Evolutionary conservation across 2,888 invertebrate genomes (phyloP).

Genomic region (Pediacus dermestoides): DNA sequence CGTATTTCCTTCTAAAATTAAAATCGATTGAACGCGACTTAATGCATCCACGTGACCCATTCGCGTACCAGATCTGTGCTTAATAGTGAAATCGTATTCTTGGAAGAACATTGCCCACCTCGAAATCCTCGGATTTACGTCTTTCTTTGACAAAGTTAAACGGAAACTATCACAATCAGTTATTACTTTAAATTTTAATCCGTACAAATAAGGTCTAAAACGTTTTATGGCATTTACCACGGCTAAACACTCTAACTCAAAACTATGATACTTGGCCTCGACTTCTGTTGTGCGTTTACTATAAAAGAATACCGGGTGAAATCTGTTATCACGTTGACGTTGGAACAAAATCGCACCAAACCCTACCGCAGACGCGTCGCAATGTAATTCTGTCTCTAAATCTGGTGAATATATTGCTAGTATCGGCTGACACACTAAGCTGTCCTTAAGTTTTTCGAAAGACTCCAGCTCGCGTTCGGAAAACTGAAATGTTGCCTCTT

Average conservation of each 20-base stretch:
- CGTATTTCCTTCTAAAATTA: constrained; percentile 16
- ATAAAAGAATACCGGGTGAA: constrained; percentile 28
- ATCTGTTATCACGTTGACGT: constrained; percentile 19
- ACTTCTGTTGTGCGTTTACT: constrained; percentile 9
- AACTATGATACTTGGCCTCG: constrained; percentile 26
- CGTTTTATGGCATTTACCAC: constrained; percentile 14
- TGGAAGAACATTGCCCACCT: constrained; percentile 19
- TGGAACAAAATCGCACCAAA: constrained; percentile 29
- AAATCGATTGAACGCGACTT: constrained; percentile 13
- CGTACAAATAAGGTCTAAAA: constrained; percentile 13
- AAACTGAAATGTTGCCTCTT: constrained; percentile 26
- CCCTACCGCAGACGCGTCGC: constrained; percentile 32
- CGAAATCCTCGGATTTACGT: constrained; percentile 13
- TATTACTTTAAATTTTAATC: constrained; percentile 12
- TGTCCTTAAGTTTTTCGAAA: constrained; percentile 26
- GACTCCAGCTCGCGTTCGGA: constrained; percentile 20
- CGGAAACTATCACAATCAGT: constrained; percentile 16
- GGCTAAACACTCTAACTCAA: constrained; percentile 12
- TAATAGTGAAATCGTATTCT: constrained; percentile 18
- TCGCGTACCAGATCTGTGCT: constrained; percentile 12
- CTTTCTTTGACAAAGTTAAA: constrained; percentile 11
- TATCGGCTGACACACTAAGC: constrained; percentile 18
- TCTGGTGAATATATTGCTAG: constrained; percentile 27
- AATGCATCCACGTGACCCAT: constrained; percentile 23
- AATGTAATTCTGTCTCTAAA: constrained; percentile 34